Base-by-base conservation (phyloP, 2,113 vertebrate species). In the Lanius ludovicianus region DNA sequence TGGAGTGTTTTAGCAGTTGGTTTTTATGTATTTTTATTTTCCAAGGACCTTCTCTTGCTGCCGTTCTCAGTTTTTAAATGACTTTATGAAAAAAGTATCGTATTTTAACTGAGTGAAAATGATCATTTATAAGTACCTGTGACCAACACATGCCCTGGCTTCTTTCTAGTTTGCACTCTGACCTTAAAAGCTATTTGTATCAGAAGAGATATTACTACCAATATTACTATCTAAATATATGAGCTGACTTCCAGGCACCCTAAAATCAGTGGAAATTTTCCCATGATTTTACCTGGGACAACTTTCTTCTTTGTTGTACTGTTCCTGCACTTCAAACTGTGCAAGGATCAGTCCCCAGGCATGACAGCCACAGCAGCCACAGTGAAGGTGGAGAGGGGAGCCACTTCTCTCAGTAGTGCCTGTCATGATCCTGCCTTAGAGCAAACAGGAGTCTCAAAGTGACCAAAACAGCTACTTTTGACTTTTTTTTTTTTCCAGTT, bases 11-110 rank as follows among this genome's bases (percentile, higher is more conserved):
- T 57, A 83, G 23, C 35, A n/a, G 15, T 35, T 87, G 47, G 13
- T 41, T 22, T 68, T 90, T 14, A 28, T 47, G 22, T 27, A 52
- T 64, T 87, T 95, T 78, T 87, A 42, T 65, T 95, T 95, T 69
- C 42, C 47, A 71, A 83, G 22, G 24, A 53, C 37, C 17, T 89
- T 63, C 41, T 68, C 10, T 73, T 77, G 25, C 46, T 62, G 31
- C 7, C 13, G 10, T 90, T 87, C 31, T 5, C 7, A 42, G n/a
- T 73, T 88, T 50, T 90, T 71, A 65, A 76, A 65, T 39, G 5
- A 62, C 20, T 65, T 79, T 31, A 31, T 89, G 19, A 47, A 46
- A 33, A 57, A 74, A 46, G 3, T n/a, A 20, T 35, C 1, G 0
- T 81, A 52, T 35, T 65, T 75, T 44, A 84, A 57, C 7, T 31